Evolutionary conservation across 1,140 invertebrate genomes (phyloP).

Genomic region (Achatina immaculata): DNA sequence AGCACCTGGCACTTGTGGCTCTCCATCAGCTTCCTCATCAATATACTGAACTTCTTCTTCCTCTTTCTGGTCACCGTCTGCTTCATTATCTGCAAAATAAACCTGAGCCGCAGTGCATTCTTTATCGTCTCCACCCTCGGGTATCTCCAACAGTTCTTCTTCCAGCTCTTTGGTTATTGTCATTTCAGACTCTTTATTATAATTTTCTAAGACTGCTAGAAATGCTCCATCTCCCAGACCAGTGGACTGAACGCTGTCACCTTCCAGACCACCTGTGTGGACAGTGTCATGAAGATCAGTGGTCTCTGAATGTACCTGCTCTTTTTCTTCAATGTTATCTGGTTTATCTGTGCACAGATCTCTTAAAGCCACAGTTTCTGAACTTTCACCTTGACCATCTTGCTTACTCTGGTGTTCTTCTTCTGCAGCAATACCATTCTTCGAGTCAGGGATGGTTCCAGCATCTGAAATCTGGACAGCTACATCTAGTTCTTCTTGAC

Average conservation of each 20-base stretch:
- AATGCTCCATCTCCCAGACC: not conserved
- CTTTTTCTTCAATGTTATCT: no score
- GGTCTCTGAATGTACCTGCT: no score
- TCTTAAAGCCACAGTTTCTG: not conserved
- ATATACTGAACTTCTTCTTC: conserved; percentile 27
- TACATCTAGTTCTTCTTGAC: not conserved
- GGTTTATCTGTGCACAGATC: not conserved
- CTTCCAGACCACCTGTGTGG: no score
- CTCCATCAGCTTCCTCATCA: conserved; percentile 27
- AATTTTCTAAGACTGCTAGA: not conserved
- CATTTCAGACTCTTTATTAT: not conserved
- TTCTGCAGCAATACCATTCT: not conserved
- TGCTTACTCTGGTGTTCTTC: not conserved
- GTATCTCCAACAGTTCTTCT: not conserved
- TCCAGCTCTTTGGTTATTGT: not conserved
- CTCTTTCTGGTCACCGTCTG: conserved; percentile 3
- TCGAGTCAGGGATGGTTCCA: not conserved
- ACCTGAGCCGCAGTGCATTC: no score
- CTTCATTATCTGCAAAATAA: conserved; percentile 6
- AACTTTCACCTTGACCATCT: not conserved
- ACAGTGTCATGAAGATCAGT: no score
- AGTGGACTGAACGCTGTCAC: not conserved
- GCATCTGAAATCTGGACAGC: not conserved
- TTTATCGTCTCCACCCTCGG: not conserved
- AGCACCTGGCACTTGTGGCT: conserved; percentile 1